Base-by-base conservation (phyloP, 2,888 invertebrate genomes). In the Noctua comes region DNA sequence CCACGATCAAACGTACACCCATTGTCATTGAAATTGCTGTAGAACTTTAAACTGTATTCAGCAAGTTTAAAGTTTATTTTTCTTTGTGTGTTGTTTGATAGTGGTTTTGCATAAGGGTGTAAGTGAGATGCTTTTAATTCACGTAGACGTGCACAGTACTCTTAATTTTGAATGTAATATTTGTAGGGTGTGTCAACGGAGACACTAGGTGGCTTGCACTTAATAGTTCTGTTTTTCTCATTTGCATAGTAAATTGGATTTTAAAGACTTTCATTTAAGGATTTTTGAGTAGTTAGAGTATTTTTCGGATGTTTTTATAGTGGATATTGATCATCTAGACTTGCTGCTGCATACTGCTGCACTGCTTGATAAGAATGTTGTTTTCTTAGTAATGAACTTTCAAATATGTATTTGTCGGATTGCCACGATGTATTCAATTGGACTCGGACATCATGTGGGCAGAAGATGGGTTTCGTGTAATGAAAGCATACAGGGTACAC, bases 61-160 rank as follows among this genome's bases (percentile, higher is more conserved):
- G 0, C n/a, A 0, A 4, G 0, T 0, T 0, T 92, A 93, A 59
- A 83, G 92, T 90, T 80, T 43, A 73, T 70, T 88, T 90, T 95
- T 18, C 57, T 79, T 78, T 84, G 72, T 66, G 18, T 10, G 57
- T 21, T 24, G 4, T 24, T 79, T 73, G 43, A 75, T 66, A 88
- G 86, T 85, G 85, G 54, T 81, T 75, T 89, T 90, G 91, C 91
- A 90, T 91, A 91, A 95, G 84, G 93, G 95, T 95, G 95, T 95
- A 94, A 96, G 96, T 95, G 95, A 95, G 95, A 95, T 95, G 94
- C 94, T 92, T 96, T 96, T 97, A 96, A 96, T 96, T 96, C 94
- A 93, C 94, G 93, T 93, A 94, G 95, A 96, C 95, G 95, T 95
- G 95, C 94, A 92, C 93, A 92, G 93, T 92, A 91, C 94, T 94